Base-by-base conservation (phyloP, 2,888 invertebrate species). In the Drosophila fulvimacula region DNA sequence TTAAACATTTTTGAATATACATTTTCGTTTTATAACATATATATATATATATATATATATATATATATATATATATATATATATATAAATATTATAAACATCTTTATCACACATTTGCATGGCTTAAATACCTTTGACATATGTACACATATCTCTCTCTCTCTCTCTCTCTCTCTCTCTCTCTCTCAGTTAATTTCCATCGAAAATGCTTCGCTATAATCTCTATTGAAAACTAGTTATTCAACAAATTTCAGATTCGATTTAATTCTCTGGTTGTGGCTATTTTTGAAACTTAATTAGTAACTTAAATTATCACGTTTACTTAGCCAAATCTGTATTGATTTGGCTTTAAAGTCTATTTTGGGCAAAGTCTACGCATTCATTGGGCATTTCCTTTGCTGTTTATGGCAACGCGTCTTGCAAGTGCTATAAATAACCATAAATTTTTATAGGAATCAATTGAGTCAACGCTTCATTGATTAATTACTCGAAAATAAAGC, bases 231-330 rank as follows among this genome's bases (percentile, higher is more conserved):
- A 76, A 78, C 74, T 42, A 11, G 69, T 76, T 69, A 69, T 34
- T 46, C 41, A 39, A 57, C 68, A 30, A 48, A 30, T 48, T 58
- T 38, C 11, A 65, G 32, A n/a, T 32, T 62, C 46, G 46, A 30
- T 7, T 32, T 3, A 7, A 32, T 48, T 48, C 46, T 15, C 11
- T 59, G 42, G 62, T 36, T 71, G 39, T 7, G 38, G 27, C 34
- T 73, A 78, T 65, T 60, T 78, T 59, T 73, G 48, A 59, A 57
- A 15, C 48, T 63, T 51, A 76, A 76, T 77, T 76, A 77, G 67
- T 46, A 44, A n/a, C 44, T 44, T 21, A 46, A 76, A 69, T 76
- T 78, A 76, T 56, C 73, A 65, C 73, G 46, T 77, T 41, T 59
- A 36, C 5, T 11, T 21, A 15, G n/a, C 15, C 32, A 38, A 51